Evolutionary conservation across 23 tunicate species (phyloP).

Genomic region (Clavelina lepadiformis): DNA sequence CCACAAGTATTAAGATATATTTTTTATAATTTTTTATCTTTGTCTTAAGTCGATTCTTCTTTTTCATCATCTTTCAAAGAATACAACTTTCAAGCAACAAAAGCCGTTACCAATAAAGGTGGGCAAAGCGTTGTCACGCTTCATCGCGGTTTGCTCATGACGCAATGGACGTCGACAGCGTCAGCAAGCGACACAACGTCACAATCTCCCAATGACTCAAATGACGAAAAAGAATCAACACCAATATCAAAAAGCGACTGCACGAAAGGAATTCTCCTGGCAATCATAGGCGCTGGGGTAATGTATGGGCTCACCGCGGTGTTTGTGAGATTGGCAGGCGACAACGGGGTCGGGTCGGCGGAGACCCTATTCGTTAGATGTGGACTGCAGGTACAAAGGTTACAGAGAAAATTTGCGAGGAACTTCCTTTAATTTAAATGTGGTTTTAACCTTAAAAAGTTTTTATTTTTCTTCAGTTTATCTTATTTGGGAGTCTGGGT

Average conservation of each 20-base stretch:
- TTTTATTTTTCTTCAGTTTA: constrained; percentile 16
- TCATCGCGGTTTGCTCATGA: constrained; percentile 25
- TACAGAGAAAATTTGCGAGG: neutral
- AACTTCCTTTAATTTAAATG: neutral
- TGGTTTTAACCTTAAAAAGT: neutral
- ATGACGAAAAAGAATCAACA: neutral
- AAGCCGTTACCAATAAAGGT: too few species aligned
- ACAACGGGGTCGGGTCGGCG: constrained; percentile 52
- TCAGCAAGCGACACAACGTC: too few species aligned
- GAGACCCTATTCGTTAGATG: constrained; percentile 63
- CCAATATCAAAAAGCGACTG: constrained; percentile 14
- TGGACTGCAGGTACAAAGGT: constrained; percentile 59
- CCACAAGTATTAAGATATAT: too few species aligned
- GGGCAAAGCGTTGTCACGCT: constrained; percentile 20
- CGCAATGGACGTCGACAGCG: constrained; percentile 17
- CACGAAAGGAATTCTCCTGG: constrained; percentile 46
- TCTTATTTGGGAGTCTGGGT: constrained; percentile 39
- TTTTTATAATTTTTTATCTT: too few species aligned
- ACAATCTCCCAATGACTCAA: neutral
- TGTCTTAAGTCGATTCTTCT: too few species aligned
- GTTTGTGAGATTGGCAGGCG: constrained; percentile 63
- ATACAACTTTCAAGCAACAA: too few species aligned
- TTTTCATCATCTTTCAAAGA: too few species aligned
- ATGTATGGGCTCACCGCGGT: constrained; percentile 83
- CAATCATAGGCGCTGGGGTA: constrained; percentile 68